Conservation (phyloP, 1,140 invertebrate species). For the Pseudomyrmex cubaensis region DNA sequence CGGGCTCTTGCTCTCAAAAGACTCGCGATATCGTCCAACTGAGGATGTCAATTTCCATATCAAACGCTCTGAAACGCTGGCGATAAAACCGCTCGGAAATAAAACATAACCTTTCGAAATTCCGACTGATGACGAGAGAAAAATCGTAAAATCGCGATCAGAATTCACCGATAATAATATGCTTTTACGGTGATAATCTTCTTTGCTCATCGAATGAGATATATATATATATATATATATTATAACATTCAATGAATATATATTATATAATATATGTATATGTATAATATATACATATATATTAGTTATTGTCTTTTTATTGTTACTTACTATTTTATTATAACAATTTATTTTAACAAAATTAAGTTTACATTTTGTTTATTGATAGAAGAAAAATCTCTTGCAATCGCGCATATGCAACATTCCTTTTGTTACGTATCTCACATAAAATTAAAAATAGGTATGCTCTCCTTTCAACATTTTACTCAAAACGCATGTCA, state of each 20-base stretch:
- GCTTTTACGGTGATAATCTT: not conserved
- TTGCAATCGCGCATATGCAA: slow-evolving; percentile 18
- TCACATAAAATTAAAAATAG: no score
- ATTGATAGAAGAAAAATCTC: not conserved
- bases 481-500: not conserved
- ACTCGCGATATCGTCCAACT: slow-evolving; percentile 23
- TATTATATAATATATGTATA: no score
- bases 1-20: slow-evolving; percentile 51
- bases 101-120: slow-evolving; percentile 34
- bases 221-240: no score
- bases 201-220: not conserved
- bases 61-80: slow-evolving; percentile 49
- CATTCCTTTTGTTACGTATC: not conserved
- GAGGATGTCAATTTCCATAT: slow-evolving; percentile 58
- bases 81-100: slow-evolving; percentile 56
- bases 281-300: no score
- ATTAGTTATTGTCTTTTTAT: no score
- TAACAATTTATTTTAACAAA: no score
- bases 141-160: not conserved
- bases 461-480: not conserved
- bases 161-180: slow-evolving; percentile 22
- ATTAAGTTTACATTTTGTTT: no score
- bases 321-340: no score
- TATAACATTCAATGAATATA: no score
- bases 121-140: not conserved